phyloP scores from a whole-genome alignment of 2,113 vertebrate species.

The Mormoops blainvillei region DNA sequence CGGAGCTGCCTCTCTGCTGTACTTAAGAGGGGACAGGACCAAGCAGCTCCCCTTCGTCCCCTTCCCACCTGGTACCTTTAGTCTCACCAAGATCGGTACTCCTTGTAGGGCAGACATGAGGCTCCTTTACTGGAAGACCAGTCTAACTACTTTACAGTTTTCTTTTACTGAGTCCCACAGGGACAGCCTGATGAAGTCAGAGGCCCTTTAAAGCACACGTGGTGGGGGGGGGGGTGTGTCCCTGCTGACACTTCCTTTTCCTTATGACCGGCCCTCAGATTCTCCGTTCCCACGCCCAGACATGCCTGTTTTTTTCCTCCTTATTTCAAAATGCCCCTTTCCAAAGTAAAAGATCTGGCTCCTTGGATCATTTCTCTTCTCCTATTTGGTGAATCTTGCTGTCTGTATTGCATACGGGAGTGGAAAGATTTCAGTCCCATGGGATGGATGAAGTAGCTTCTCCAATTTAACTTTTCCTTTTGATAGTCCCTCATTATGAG shows the following conservation, averaged over 20 bases:
- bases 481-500: neutral
- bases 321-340: neutral
- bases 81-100: neutral
- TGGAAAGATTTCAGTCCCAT: neutral
- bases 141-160: neutral
- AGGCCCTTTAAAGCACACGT: neutral
- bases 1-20: neutral
- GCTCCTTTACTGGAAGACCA: neutral
- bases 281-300: neutral
- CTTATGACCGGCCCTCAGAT: neutral
- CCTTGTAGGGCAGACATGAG: neutral
- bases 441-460: neutral
- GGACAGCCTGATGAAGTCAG: neutral
- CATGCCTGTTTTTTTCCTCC: neutral
- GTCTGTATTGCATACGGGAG: neutral
- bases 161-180: neutral
- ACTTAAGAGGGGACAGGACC: neutral
- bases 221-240: neutral
- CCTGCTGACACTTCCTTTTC: neutral
- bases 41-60: accelerated
- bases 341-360: neutral
- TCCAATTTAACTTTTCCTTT: neutral
- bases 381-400: neutral
- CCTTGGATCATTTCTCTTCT: neutral
- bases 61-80: neutral